These are phyloP conservation scores for Thermophis baileyi DNA, from an alignment of 2,113 vertebrate genomes.

Conservation along the genomic window DNA sequence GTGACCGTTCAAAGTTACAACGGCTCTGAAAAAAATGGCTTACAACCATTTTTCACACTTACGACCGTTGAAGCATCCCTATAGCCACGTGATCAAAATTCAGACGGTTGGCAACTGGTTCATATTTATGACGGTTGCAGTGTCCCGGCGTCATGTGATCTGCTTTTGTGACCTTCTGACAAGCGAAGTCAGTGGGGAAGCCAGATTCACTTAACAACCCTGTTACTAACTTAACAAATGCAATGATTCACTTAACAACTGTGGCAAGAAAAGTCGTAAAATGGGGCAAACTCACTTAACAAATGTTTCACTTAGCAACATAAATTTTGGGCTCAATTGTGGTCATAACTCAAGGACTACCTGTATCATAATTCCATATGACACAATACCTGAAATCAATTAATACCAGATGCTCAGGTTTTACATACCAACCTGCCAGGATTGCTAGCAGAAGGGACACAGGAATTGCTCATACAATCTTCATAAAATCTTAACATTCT, in stretches of 20 bases:
- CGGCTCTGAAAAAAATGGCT: background rate
- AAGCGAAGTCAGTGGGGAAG: background rate
- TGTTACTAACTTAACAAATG: background rate
- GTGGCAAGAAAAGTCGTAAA: background rate
- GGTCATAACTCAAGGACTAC: background rate
- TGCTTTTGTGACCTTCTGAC: background rate
- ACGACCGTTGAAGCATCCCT: background rate
- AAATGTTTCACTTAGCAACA: background rate
- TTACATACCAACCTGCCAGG: background rate
- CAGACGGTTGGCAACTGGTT: background rate
- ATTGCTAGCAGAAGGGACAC: background rate
- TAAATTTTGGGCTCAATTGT: background rate
- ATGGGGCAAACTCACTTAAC: background rate
- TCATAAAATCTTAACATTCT: background rate
- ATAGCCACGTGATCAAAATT: background rate
- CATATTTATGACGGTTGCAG: background rate
- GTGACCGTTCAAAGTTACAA: background rate
- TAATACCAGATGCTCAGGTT: background rate
- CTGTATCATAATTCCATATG: background rate
- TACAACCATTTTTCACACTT: background rate
- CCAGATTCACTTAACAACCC: background rate
- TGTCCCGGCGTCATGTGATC: background rate
- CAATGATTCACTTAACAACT: background rate
- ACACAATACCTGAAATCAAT: background rate
- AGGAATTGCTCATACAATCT: background rate